A percentile compares a stretch with the other conserved stretches of the same genome.
phyloP scores from a whole-genome alignment of 2,113 vertebrate species.

The Typhlomys cinereus region DNA sequence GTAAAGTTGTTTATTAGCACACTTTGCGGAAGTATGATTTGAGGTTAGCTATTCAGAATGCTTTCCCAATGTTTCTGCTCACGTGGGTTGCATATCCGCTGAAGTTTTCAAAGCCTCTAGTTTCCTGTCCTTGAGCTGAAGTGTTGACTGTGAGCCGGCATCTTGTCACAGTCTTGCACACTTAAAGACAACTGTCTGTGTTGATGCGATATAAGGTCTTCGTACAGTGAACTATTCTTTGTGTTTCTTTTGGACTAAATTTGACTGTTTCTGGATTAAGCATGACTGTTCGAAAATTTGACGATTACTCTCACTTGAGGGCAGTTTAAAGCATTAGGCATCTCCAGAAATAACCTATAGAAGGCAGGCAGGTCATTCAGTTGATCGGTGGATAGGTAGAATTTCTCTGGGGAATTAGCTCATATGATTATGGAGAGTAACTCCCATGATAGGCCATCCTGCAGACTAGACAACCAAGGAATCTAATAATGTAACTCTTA shows the following conservation, averaged over 20 bases:
- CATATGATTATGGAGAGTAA: background rate
- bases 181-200: conserved; percentile 15
- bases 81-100: background rate
- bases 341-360: background rate
- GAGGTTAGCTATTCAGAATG: conserved; percentile 3
- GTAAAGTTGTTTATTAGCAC: background rate
- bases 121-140: conserved; percentile 44
- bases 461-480: background rate
- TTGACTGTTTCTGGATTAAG: background rate
- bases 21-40: conserved; percentile 46
- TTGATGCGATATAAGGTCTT: background rate
- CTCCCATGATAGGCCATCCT: background rate
- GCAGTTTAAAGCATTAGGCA: background rate
- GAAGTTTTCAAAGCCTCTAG: conserved; percentile 1
- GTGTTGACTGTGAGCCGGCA: background rate
- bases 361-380: background rate
- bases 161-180: background rate
- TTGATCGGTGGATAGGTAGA: background rate
- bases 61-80: conserved; percentile 44
- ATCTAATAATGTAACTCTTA: background rate
- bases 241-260: background rate
- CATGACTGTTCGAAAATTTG: background rate
- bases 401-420: background rate
- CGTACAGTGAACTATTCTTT: background rate
- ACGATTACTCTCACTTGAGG: background rate